These are phyloP conservation scores for Apamea sordens DNA, from an alignment of 2,888 invertebrate species.

Conservation along the genomic window DNA sequence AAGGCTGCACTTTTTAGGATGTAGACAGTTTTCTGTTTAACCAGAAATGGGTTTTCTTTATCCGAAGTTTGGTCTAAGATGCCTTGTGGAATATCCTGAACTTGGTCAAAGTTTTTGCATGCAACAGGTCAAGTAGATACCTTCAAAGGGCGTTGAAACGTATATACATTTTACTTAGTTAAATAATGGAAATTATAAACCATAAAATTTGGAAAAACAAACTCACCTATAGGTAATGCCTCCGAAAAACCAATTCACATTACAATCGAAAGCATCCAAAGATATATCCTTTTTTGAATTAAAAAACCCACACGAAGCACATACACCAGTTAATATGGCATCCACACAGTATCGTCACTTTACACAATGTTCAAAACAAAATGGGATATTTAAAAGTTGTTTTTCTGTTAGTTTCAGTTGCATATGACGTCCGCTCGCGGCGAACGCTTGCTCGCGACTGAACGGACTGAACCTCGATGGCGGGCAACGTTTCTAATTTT, in stretches of 20 bases:
- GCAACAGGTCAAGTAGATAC: slow-evolving; percentile 15
- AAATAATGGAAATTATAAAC: not conserved
- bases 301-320: slow-evolving; percentile 70
- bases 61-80: slow-evolving; percentile 15
- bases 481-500: slow-evolving; percentile 86
- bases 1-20: slow-evolving; percentile 23
- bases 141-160: not conserved
- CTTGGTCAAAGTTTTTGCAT: not conserved
- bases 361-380: slow-evolving; percentile 66
- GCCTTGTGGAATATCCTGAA: not conserved
- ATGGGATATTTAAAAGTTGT: slow-evolving; percentile 40
- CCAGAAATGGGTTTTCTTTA: not conserved
- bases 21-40: not conserved
- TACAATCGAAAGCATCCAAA: slow-evolving; percentile 73
- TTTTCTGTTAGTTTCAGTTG: slow-evolving; percentile 21
- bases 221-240: slow-evolving; percentile 76
- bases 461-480: slow-evolving; percentile 74
- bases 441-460: slow-evolving; percentile 70
- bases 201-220: slow-evolving; percentile 12
- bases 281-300: slow-evolving; percentile 65
- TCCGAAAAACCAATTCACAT: slow-evolving; percentile 75
- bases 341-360: slow-evolving; percentile 62
- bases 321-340: slow-evolving; percentile 65
- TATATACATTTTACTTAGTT: not conserved
- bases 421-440: slow-evolving; percentile 72